Conservation (phyloP, 30 jellyfish, hydroid and myxozoan genomes). For the Hydractinia symbiolongicarpus region DNA sequence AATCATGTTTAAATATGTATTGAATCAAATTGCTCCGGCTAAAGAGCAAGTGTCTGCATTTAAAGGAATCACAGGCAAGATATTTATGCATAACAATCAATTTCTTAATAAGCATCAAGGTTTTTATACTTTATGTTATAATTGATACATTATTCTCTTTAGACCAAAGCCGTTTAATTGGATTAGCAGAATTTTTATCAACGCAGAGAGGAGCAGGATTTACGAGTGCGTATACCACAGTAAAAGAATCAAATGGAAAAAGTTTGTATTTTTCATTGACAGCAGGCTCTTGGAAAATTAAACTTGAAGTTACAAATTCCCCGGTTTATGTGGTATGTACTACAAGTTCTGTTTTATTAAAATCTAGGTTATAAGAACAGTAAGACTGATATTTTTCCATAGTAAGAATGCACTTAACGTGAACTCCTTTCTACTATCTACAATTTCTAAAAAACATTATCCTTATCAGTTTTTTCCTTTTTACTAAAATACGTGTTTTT, state of each 20-base stretch:
- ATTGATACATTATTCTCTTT: neutral
- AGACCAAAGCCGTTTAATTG: slow-evolving; percentile 37
- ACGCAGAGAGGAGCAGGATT: slow-evolving; percentile 55
- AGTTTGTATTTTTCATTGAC: slow-evolving; percentile 51
- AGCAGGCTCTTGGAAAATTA: slow-evolving; percentile 76
- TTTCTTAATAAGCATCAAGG: too few relatives aligned
- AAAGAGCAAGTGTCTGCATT: slow-evolving; percentile 52
- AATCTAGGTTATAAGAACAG: too few relatives aligned
- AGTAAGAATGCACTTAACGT: too few relatives aligned
- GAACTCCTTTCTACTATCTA: too few relatives aligned
- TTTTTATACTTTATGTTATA: too few relatives aligned
- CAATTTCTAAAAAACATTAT: too few relatives aligned
- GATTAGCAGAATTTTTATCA: slow-evolving; percentile 59
- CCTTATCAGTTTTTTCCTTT: too few relatives aligned
- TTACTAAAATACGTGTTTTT: too few relatives aligned
- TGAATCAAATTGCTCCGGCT: slow-evolving; percentile 65
- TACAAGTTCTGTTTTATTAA: too few relatives aligned
- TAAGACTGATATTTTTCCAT: too few relatives aligned
- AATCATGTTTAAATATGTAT: slow-evolving; percentile 55
- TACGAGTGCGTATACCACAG: slow-evolving; percentile 36
- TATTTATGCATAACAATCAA: too few relatives aligned
- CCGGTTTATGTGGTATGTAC: slow-evolving; percentile 51
- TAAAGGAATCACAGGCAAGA: slow-evolving; percentile 30
- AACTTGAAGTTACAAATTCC: slow-evolving; percentile 50
- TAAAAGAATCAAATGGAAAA: slow-evolving; percentile 46